Percentiles rank a stretch among this genome's conserved stretches.
These are phyloP conservation scores for Heterocephalus glaber DNA, from an alignment of 2,113 vertebrate species.

Conservation along the genomic window DNA sequence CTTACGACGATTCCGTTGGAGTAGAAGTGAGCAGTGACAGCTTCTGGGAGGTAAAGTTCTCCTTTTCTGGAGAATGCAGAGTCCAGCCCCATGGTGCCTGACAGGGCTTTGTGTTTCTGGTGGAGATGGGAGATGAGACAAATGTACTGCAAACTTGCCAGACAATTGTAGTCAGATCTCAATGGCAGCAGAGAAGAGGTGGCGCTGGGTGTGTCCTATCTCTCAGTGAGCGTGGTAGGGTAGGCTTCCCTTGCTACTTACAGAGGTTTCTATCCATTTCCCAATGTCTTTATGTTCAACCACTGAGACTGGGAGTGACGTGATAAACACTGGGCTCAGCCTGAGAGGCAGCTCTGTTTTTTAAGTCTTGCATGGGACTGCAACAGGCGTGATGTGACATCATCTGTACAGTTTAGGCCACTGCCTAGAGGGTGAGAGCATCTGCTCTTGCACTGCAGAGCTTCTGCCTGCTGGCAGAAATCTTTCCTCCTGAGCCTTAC, in stretches of 20 bases:
- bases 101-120: background rate
- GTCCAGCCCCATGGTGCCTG: background rate
- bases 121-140: background rate
- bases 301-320: too few relatives aligned
- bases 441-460: background rate
- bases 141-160: background rate
- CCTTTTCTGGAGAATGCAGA: background rate
- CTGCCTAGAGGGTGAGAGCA: background rate
- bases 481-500: background rate
- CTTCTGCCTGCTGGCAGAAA: background rate
- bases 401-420: background rate
- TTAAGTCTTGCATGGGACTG: background rate
- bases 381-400: accelerated
- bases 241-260: background rate
- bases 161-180: background rate
- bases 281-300: background rate
- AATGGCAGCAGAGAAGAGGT: background rate
- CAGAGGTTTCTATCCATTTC: background rate
- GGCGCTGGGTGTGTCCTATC: background rate
- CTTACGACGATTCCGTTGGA: conserved; percentile 92
- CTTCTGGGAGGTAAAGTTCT: conserved; percentile 95
- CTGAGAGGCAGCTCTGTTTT: background rate
- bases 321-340: background rate
- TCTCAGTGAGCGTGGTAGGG: background rate
- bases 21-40: conserved; percentile 97